These are phyloP conservation scores for Phenganax stokvisi DNA, from an alignment of 92 coral and sea anemone genomes.

Conservation along the genomic window DNA sequence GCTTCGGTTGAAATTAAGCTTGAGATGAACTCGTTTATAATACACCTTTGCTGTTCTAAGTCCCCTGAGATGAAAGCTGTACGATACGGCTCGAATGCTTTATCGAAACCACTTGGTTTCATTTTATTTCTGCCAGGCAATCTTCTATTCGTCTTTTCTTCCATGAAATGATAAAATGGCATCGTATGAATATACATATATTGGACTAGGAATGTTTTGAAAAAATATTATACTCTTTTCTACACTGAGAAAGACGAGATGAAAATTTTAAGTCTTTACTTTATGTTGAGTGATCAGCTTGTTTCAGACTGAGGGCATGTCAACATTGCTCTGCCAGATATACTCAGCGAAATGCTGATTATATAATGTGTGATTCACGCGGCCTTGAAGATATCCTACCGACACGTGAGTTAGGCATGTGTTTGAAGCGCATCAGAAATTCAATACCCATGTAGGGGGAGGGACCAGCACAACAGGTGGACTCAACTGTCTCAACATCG, in stretches of 20 bases:
- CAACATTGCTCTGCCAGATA: no score
- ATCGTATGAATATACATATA: not conserved
- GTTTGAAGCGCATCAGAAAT: constrained; percentile 5
- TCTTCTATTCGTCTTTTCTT: not conserved
- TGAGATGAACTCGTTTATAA: not conserved
- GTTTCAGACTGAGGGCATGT: no score
- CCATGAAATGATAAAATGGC: not conserved
- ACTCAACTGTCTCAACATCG: not conserved
- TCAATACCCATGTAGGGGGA: not conserved
- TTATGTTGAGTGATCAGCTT: no score
- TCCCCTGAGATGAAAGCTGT: not conserved
- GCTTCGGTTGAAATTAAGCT: not conserved
- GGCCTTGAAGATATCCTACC: not conserved
- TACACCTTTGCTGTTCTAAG: not conserved
- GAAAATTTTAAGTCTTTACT: no score
- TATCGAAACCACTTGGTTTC: not conserved
- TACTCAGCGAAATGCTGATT: no score
- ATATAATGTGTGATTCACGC: no score
- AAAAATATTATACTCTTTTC: no score
- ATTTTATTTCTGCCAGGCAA: not conserved
- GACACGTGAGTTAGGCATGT: not conserved
- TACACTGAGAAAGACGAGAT: no score
- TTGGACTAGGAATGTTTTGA: not conserved
- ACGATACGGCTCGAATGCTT: not conserved
- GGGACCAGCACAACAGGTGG: not conserved